Evolutionary conservation across 2,113 vertebrate species (phyloP).

Genomic region (Pardalotus punctatus): DNA sequence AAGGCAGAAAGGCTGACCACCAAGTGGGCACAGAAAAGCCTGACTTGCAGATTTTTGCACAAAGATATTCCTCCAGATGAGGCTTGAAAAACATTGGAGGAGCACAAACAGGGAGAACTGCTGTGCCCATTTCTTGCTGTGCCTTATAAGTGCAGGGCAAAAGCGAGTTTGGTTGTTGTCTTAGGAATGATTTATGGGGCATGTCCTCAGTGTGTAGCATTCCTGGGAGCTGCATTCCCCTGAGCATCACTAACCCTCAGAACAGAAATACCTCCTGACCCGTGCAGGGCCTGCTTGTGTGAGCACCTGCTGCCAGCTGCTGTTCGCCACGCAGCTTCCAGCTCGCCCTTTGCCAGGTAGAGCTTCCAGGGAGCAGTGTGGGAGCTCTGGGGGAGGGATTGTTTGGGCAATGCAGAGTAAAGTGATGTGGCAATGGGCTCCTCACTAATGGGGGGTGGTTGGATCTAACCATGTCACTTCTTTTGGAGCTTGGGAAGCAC

Average conservation of each 20-base stretch:
- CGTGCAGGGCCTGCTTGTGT: neutral
- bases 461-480: neutral
- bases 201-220: neutral
- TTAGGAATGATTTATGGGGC: neutral
- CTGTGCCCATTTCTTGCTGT: neutral
- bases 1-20: slow-evolving; percentile 2
- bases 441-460: neutral
- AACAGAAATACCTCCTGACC: neutral
- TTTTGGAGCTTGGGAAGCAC: neutral
- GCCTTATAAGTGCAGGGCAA: neutral
- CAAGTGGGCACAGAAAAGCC: neutral
- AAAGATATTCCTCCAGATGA: neutral
- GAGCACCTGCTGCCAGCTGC: neutral
- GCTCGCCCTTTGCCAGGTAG: neutral
- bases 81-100: neutral
- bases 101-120: neutral
- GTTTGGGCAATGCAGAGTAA: neutral
- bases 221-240: neutral
- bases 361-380: neutral
- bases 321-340: neutral
- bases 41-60: slow-evolving; percentile 6
- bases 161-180: neutral
- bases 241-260: neutral
- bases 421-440: neutral
- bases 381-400: neutral